Conservation (phyloP, 2,113 vertebrate species). For the Nyctereutes procyonoides region DNA sequence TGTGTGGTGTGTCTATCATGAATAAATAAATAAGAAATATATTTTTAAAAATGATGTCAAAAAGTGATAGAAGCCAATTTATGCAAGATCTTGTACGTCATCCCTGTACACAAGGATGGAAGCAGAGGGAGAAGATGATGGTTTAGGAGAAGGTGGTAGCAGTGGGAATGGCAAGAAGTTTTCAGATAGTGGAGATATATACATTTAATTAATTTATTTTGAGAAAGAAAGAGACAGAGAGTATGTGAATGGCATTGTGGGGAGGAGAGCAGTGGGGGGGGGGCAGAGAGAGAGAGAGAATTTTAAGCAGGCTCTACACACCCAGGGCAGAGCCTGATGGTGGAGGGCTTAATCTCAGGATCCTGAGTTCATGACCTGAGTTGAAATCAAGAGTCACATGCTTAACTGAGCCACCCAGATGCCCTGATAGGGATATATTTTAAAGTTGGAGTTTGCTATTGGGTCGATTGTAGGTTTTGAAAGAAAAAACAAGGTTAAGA, state of each 20-base stretch:
- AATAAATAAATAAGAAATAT: no score
- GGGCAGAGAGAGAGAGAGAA: neutral
- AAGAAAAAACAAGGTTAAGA: slow-evolving; percentile 1
- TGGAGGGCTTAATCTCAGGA: neutral
- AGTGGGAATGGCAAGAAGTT: neutral
- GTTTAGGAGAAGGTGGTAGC: neutral
- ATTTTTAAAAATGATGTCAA: neutral
- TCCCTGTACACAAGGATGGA: neutral
- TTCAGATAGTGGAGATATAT: neutral
- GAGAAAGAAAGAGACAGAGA: neutral
- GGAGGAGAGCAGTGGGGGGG: neutral
- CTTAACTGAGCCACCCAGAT: neutral
- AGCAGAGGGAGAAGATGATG: neutral
- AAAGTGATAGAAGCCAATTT: neutral
- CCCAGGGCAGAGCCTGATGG: neutral
- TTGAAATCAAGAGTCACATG: neutral
- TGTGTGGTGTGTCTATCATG: no score
- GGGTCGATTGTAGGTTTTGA: neutral
- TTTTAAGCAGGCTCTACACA: neutral
- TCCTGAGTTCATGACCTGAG: neutral
- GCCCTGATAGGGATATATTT: neutral
- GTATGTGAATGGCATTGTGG: neutral
- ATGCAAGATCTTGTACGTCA: no score
- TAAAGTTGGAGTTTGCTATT: neutral
- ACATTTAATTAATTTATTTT: neutral